Percentiles rank a stretch among this genome's conserved stretches.
Conservation (phyloP, 2,797 vertebrate species). For the Xenops minutus region DNA sequence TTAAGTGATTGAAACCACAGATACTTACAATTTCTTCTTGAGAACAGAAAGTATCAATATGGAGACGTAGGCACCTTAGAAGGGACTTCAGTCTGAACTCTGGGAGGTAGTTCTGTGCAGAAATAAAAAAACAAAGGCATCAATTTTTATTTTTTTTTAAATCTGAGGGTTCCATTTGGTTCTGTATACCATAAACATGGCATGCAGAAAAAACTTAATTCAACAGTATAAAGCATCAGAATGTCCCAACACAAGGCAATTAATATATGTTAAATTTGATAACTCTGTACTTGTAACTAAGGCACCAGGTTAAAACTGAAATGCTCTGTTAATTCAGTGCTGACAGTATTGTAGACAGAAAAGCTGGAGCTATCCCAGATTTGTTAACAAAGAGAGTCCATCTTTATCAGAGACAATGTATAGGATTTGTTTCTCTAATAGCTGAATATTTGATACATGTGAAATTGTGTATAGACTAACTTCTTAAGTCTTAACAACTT, state of each 20-base stretch:
- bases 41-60: slow-evolving; percentile 70
- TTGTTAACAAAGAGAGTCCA: neutral
- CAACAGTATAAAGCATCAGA: neutral
- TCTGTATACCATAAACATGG: slow-evolving; percentile 40
- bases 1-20: neutral
- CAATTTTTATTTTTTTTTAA: neutral
- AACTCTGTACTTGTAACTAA: slow-evolving; percentile 23
- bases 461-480: neutral
- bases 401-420: neutral
- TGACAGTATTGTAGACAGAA: neutral
- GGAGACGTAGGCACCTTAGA: slow-evolving; percentile 80
- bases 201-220: neutral
- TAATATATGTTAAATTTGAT: neutral
- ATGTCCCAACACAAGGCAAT: neutral
- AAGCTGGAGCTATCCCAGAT: neutral
- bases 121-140: slow-evolving; percentile 54
- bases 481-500: neutral
- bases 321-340: neutral
- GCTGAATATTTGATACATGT: neutral
- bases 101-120: slow-evolving; percentile 89
- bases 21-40: slow-evolving; percentile 54
- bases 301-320: slow-evolving; percentile 49
- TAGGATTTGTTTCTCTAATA: neutral
- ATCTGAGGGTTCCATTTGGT: slow-evolving; percentile 19
- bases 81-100: slow-evolving; percentile 80